Evolutionary conservation across 2,888 invertebrate species (phyloP), one percentile per base, ranked within the genome.

Genomic region (Noctua janthe): DNA sequence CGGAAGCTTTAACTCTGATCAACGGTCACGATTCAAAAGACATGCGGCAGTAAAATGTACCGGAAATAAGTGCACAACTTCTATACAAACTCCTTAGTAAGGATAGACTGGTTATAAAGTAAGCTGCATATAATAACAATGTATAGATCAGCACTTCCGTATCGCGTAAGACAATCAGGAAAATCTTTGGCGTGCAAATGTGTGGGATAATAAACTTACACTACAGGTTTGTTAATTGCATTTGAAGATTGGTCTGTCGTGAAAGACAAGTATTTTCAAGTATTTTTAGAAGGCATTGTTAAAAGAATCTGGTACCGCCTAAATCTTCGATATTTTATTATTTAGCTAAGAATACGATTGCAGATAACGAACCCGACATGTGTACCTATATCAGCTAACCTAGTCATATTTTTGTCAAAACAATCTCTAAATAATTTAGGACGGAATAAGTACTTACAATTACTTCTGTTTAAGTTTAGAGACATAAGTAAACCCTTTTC

Each of bases 31-130:
- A 80, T 74, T n/a, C 74, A 71, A 7, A 13, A 77, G 78, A 83
- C 51, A 87, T 88, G 87, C 87, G 87, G 87, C 78, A 87, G 76
- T 83, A 51, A 43, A 49, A 64, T 71, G 23, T 62, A 81, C 85
- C 86, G 88, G 86, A 82, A 80, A 62, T 72, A 64, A 69, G 67
- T 69, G 35, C 56, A 71, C 56, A 59, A 51, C 66, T 75, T 75
- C 72, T 74, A 75, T 66, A 62, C 23, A 66, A 84, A 69, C 81
- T 78, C 84, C 89, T 78, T 82, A 78, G 70, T 70, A 47, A 79
- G 85, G 49, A 67, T 82, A 71, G 29, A 85, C 80, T 71, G 73
- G 75, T 74, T 72, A 71, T 75, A 77, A 70, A 67, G 62, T 77
- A 59, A 76, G 74, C 47, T 43, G 66, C 35, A 69, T 83, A 51